These are phyloP conservation scores for Drosophila micromelanica DNA, from an alignment of 1,140 invertebrate species.

Conservation along the genomic window DNA sequence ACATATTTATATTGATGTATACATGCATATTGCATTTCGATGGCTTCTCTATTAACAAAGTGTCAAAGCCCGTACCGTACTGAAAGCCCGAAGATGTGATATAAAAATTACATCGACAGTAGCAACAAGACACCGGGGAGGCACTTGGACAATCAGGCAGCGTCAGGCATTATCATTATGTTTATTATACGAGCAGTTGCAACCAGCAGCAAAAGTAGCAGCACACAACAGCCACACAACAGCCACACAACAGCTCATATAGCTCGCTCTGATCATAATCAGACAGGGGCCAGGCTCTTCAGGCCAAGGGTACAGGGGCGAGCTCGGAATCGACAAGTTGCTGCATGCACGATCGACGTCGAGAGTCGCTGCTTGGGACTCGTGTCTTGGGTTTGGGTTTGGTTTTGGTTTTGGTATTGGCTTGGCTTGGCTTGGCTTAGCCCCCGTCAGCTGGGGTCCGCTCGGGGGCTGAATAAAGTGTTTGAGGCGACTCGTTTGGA, in stretches of 20 bases:
- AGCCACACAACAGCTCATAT: slow-evolving; percentile 62
- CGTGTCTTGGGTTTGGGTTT: slow-evolving; percentile 19
- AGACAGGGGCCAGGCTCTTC: slow-evolving; percentile 63
- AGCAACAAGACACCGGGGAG: slow-evolving; percentile 53
- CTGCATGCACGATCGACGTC: slow-evolving; percentile 66
- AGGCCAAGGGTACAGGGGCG: slow-evolving; percentile 55
- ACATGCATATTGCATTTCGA: slow-evolving; percentile 48
- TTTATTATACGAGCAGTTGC: slow-evolving; percentile 67
- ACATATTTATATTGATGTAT: no score
- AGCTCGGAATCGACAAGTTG: slow-evolving; percentile 70
- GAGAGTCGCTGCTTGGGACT: slow-evolving; percentile 27
- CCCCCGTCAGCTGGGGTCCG: slow-evolving; percentile 33
- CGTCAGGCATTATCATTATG: slow-evolving; percentile 80
- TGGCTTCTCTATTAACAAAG: slow-evolving; percentile 67
- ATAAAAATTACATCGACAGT: slow-evolving; percentile 58
- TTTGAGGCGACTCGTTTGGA: slow-evolving; percentile 64
- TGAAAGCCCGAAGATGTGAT: slow-evolving; percentile 21
- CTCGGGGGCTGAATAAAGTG: slow-evolving; percentile 36
- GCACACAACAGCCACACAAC: slow-evolving; percentile 23
- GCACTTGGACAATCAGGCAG: slow-evolving; percentile 64
- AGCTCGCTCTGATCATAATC: slow-evolving; percentile 75
- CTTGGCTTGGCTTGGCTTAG: slow-evolving; percentile 3
- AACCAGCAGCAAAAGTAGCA: slow-evolving; percentile 38
- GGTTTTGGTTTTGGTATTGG: slow-evolving; percentile 4
- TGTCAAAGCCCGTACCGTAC: slow-evolving; percentile 30